phyloP scores from a whole-genome alignment of 2,113 vertebrate genomes.

The Otis tarda region DNA sequence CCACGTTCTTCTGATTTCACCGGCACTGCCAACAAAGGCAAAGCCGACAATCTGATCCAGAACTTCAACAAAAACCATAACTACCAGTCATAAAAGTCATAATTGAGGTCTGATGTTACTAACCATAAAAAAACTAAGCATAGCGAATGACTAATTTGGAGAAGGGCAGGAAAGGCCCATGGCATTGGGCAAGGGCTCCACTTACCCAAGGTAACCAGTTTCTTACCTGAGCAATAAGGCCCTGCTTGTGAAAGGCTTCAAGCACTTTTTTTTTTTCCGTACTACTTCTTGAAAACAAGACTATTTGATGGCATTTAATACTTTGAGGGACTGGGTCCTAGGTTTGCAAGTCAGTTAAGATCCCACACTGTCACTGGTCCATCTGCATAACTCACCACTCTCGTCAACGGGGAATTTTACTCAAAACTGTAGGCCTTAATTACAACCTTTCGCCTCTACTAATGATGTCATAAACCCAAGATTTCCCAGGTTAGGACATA shows the following conservation, averaged over 20 bases:
- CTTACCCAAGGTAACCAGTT: not conserved
- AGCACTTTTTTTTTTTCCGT: not conserved
- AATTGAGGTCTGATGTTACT: not conserved
- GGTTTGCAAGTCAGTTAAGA: not conserved
- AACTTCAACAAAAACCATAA: not conserved
- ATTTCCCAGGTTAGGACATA: not conserved
- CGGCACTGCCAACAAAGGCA: not conserved
- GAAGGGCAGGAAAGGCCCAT: not conserved
- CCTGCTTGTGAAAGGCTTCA: not conserved
- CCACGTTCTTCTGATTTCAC: not conserved
- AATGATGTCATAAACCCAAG: not conserved
- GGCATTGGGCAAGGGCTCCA: not conserved
- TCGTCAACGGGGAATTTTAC: not conserved
- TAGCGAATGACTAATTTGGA: not conserved
- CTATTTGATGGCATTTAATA: not conserved
- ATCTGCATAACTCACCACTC: not conserved
- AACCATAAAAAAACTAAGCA: not conserved
- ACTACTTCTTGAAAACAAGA: not conserved
- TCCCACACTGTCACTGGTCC: not conserved
- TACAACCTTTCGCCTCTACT: not conserved
- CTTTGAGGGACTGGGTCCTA: not conserved
- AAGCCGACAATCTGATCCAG: not conserved
- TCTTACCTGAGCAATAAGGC: not conserved
- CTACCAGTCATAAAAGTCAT: not conserved
- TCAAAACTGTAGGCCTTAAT: not conserved